Base-by-base conservation (phyloP, 2,888 invertebrate genomes). In the Ichneumoninae sp. region DNA sequence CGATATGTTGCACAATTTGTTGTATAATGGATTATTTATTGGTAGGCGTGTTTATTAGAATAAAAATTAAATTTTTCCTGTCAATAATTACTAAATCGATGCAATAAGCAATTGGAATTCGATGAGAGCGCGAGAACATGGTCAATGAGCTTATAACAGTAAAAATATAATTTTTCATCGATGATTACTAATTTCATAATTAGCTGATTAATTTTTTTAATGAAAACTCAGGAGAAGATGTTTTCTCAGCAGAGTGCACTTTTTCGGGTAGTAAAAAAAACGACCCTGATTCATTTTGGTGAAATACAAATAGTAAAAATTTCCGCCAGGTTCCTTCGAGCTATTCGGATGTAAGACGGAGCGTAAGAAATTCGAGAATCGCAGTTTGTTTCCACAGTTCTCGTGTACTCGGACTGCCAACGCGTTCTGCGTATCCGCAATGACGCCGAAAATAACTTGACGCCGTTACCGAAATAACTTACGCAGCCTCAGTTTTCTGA, bases 391-490 rank as follows among this genome's bases (percentile, higher is more conserved):
- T 84, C 66, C 50, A 71, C 78, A 70, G 75, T 84, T 57, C 77
- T 33, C 62, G 62, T 62, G 60, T 80, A 65, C 50, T 36, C 52
- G 65, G 44, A 70, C 68, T 80, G 78, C 80, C 81, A 83, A 82
- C 83, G 83, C 72, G 75, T 82, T 82, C 68, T 65, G 70, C 82
- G 77, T 82, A 80, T 86, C 76, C 74, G 76, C 79, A 85, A 78
- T 80, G 57, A 77, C 62, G 69, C 86, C 80, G 80, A 86, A 68
- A 86, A 86, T 86, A 86, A 84, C 82, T 86, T 52, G 19, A 77
- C 50, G 79, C 78, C 68, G 60, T 40, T 57, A 62, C 80, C 62
- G 52, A 85, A 86, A 86, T 86, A 86, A 84, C 83, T 74, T 22
- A 82, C 72, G 78, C 84, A 62, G 77, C 72, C 57, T 54, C 44